phyloP scores from a whole-genome alignment of 23 tunicate species.

The Halocynthia aurantium region DNA sequence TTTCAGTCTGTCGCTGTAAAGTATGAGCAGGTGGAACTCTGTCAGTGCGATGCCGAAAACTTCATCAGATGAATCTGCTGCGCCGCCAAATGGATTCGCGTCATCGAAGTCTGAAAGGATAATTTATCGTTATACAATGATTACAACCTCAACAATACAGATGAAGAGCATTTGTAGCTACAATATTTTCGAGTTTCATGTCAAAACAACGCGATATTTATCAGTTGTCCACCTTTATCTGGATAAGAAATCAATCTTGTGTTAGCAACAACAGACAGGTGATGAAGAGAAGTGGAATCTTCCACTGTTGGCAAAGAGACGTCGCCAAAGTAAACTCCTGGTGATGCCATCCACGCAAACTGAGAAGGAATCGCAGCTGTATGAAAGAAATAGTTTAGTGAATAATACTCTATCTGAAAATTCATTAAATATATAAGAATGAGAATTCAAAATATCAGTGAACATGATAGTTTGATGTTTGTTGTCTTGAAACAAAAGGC shows the following conservation, averaged over 20 bases:
- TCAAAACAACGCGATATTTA: not conserved
- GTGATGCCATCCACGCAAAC: constrained; percentile 79
- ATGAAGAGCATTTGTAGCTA: no score
- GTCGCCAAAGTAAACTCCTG: constrained; percentile 76
- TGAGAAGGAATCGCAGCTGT: constrained; percentile 44
- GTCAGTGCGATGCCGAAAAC: constrained; percentile 57
- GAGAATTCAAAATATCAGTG: not conserved
- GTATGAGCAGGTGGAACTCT: constrained; percentile 60
- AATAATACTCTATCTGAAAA: not conserved
- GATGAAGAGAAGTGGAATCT: constrained; percentile 38
- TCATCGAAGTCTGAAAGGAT: not conserved
- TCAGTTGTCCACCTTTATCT: constrained; percentile 26
- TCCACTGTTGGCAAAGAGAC: constrained; percentile 35
- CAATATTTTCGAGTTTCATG: no score
- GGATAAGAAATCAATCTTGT: constrained; percentile 64
- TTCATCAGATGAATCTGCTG: constrained; percentile 7
- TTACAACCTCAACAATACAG: not conserved
- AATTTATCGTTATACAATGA: not conserved
- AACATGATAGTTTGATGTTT: no score
- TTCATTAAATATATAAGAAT: not conserved
- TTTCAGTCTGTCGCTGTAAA: constrained; percentile 54
- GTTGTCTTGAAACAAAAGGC: no score
- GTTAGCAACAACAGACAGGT: constrained; percentile 52
- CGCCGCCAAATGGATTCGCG: constrained; percentile 50
- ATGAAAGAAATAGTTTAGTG: not conserved